These are phyloP conservation scores for Tromatobia lineatoria DNA, from an alignment of 2,888 invertebrate genomes.

Conservation along the genomic window DNA sequence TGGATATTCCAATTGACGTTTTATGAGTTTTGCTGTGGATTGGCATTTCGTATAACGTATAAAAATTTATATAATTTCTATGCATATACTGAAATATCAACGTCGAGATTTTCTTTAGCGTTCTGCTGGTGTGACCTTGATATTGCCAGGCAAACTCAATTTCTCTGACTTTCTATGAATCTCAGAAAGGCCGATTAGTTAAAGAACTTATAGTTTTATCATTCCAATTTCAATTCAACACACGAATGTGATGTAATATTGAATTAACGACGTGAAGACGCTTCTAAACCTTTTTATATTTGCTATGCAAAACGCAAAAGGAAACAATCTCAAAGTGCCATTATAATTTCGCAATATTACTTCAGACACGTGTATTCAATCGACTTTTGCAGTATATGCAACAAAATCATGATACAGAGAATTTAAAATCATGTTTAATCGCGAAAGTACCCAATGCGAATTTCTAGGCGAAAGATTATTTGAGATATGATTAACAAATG, in stretches of 20 bases:
- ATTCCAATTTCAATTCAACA: background rate
- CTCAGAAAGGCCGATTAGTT: background rate
- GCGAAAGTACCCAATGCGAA: background rate
- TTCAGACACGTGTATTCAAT: background rate
- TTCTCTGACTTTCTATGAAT: background rate
- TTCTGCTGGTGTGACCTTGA: background rate
- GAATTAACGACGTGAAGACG: background rate
- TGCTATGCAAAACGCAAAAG: background rate
- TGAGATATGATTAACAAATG: background rate
- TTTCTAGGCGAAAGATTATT: background rate
- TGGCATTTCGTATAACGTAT: background rate
- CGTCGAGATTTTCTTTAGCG: background rate
- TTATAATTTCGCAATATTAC: background rate
- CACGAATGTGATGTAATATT: slow-evolving; percentile 23
- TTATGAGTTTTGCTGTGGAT: too few species aligned
- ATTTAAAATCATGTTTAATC: background rate
- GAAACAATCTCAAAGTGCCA: background rate
- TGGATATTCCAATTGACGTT: slow-evolving; percentile 1
- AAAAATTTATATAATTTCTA: background rate
- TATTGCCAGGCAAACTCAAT: background rate
- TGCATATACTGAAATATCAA: slow-evolving; percentile 1
- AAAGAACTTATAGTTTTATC: background rate
- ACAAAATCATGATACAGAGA: background rate
- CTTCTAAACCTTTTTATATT: background rate
- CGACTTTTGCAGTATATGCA: background rate